A percentile compares a stretch with the other conserved stretches of the same genome.
Conservation (phyloP, 2,888 invertebrate genomes). For the Ceratothoa steindachneri region DNA sequence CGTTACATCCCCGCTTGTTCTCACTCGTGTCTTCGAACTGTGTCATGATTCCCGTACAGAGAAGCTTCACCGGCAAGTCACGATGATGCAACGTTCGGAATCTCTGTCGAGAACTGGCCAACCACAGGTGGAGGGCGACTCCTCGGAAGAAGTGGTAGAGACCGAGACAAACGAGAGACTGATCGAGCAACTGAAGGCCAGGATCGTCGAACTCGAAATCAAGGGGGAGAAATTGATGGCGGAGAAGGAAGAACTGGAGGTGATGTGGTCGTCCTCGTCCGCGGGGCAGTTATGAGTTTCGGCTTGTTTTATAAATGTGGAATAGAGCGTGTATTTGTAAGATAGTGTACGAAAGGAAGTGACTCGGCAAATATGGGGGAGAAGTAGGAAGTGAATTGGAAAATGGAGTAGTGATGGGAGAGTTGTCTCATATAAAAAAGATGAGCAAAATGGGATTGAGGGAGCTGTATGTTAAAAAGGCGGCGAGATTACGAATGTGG, state of each 20-base stretch:
- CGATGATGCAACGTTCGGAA: conserved; percentile 28
- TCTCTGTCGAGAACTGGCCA: neutral
- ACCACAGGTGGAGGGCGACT: conserved; percentile 6
- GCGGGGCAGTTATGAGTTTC: no score
- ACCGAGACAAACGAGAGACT: conserved; percentile 16
- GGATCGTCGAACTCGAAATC: conserved; percentile 38
- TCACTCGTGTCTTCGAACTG: no score
- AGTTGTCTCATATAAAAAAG: no score
- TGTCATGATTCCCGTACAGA: no score
- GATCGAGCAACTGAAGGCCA: conserved; percentile 34
- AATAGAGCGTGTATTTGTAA: neutral
- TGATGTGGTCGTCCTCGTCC: no score
- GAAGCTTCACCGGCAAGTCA: conserved; percentile 40
- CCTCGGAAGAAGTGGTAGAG: neutral
- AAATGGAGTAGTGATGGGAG: no score
- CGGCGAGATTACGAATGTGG: no score
- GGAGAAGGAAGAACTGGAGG: conserved; percentile 44
- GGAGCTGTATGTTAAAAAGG: no score
- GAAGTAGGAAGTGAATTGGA: no score
- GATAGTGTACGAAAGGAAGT: neutral
- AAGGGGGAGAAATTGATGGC: conserved; percentile 33
- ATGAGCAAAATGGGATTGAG: no score
- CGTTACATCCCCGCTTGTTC: no score
- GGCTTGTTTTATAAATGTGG: neutral
- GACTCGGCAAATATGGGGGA: no score